Percentiles rank a stretch among this genome's conserved stretches.
These are phyloP conservation scores for Drosophila robusta DNA, from an alignment of 2,888 invertebrate genomes.

Conservation along the genomic window DNA sequence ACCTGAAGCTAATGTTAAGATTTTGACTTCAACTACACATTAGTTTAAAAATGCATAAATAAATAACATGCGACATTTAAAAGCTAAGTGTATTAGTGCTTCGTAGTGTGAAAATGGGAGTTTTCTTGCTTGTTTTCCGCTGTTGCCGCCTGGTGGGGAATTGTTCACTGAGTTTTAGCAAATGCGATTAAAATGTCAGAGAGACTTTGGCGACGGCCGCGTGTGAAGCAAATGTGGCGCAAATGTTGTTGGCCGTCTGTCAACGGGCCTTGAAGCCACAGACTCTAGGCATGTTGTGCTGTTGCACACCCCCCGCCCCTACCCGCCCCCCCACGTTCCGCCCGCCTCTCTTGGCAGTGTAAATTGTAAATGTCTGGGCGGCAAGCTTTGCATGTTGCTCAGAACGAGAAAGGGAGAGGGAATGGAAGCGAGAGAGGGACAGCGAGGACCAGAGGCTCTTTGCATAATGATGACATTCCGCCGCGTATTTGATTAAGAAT, in stretches of 20 bases:
- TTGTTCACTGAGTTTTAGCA: conserved; percentile 84
- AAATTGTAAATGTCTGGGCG: conserved; percentile 67
- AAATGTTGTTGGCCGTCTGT: conserved; percentile 76
- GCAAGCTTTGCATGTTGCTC: conserved; percentile 49
- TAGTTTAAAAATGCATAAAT: neutral
- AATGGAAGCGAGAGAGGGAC: neutral
- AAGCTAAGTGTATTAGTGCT: conserved; percentile 31
- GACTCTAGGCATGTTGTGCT: conserved; percentile 37
- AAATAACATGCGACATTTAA: too few relatives aligned
- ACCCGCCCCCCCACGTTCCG: neutral
- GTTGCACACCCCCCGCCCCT: neutral
- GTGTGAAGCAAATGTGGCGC: conserved; percentile 76
- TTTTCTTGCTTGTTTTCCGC: conserved; percentile 49
- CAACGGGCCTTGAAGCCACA: conserved; percentile 45
- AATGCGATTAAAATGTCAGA: conserved; percentile 84
- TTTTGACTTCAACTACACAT: neutral
- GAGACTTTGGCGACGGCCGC: conserved; percentile 75
- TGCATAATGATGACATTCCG: conserved; percentile 83
- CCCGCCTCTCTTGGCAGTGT: conserved; percentile 30
- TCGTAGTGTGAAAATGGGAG: conserved; percentile 40
- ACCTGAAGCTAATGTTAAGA: neutral
- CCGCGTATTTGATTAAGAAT: conserved; percentile 83
- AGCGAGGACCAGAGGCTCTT: conserved; percentile 44
- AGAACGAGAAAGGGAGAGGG: neutral
- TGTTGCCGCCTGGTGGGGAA: conserved; percentile 61